Percentiles rank a stretch among this genome's conserved stretches.
phyloP scores from a whole-genome alignment of 1,140 invertebrate genomes.

The Macrocentrus cingulum region DNA sequence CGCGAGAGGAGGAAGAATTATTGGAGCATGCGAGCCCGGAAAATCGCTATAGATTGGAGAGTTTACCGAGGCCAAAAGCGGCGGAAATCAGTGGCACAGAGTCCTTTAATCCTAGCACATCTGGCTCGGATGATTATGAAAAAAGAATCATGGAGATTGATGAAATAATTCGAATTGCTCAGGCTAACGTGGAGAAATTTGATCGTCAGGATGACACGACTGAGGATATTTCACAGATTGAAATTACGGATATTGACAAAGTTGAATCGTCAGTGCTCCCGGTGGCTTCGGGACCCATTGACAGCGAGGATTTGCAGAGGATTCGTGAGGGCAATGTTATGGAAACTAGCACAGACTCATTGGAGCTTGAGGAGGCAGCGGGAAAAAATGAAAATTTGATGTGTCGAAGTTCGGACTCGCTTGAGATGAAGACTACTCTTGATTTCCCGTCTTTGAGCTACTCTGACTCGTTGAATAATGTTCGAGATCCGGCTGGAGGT shows the following conservation, averaged over 20 bases:
- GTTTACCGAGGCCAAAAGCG: constrained; percentile 39
- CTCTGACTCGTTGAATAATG: constrained; percentile 53
- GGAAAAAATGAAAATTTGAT: constrained; percentile 47
- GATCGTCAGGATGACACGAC: constrained; percentile 61
- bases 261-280: constrained; percentile 17
- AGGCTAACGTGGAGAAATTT: constrained; percentile 69
- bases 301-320: constrained; percentile 32
- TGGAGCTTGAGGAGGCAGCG: constrained; percentile 58
- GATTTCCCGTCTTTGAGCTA: constrained; percentile 54
- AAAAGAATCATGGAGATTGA: constrained; percentile 74
- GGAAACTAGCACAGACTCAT: constrained; percentile 66
- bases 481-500: constrained; percentile 45
- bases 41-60: constrained; percentile 54
- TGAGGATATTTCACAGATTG: constrained; percentile 56
- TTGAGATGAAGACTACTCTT: constrained; percentile 54
- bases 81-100: constrained; percentile 39
- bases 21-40: constrained; percentile 74
- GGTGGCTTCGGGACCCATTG: constrained; percentile 33
- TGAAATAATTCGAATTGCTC: constrained; percentile 72
- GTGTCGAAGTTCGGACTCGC: constrained; percentile 53
- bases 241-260: constrained; percentile 45
- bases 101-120: constrained; percentile 61
- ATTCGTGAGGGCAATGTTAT: constrained; percentile 50
- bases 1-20: constrained; percentile 82
- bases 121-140: constrained; percentile 68